Conservation (phyloP, 2,113 vertebrate species). For the Dolichotis patagonum region DNA sequence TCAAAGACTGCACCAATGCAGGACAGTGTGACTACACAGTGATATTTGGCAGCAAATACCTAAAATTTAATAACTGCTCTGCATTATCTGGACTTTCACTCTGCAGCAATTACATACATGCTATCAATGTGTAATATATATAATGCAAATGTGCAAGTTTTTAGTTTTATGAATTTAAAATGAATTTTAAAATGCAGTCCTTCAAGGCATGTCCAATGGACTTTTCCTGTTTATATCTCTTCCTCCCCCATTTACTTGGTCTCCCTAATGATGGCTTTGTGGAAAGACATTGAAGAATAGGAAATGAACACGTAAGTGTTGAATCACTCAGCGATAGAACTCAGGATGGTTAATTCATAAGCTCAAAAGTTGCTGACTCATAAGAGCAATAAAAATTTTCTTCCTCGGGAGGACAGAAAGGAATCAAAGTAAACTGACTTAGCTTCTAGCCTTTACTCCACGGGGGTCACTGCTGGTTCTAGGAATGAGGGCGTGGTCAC, state of each 20-base stretch:
- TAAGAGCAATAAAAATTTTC: not conserved
- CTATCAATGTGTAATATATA: not conserved
- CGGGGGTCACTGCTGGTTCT: slow-evolving; percentile 1
- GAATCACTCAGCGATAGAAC: not conserved
- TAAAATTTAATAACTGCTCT: not conserved
- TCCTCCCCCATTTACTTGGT: not conserved
- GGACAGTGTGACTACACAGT: not conserved
- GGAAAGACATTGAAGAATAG: not conserved
- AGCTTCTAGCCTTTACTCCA: not conserved
- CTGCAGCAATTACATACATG: not conserved
- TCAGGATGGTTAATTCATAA: slow-evolving; percentile 14
- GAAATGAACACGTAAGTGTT: not conserved
- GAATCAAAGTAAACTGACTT: not conserved
- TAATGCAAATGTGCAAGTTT: not conserved
- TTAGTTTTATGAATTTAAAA: slow-evolving; percentile 38
- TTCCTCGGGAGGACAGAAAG: not conserved
- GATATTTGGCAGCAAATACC: slow-evolving; percentile 1
- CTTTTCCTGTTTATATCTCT: not conserved
- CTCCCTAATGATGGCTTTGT: not conserved
- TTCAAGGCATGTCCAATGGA: not conserved
- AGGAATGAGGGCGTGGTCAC: not conserved
- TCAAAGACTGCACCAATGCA: not conserved
- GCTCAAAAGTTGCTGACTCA: slow-evolving; percentile 9
- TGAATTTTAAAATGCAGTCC: not conserved
- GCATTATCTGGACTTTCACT: not conserved